Evolutionary conservation across 2,113 vertebrate species (phyloP).

Genomic region (Phainopepla nitens): DNA sequence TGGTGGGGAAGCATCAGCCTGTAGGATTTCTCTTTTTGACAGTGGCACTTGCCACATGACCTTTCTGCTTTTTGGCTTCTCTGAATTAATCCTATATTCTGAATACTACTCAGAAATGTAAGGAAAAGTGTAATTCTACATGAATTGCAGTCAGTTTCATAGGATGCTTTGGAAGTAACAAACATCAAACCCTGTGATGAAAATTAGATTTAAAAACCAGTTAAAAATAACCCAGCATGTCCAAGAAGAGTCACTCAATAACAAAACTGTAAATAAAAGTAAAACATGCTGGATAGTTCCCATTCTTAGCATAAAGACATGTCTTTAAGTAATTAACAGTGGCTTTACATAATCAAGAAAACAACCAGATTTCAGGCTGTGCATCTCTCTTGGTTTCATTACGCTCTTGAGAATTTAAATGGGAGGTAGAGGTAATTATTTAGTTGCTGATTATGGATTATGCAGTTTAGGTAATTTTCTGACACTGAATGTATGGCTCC

Average conservation of each 20-base stretch:
- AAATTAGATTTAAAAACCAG: not conserved
- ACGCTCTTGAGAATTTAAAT: not conserved
- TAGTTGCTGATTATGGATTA: not conserved
- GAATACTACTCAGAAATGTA: not conserved
- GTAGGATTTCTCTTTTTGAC: not conserved
- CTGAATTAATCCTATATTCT: not conserved
- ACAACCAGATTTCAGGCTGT: not conserved
- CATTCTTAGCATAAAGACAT: not conserved
- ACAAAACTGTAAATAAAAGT: not conserved
- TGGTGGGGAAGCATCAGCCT: not conserved
- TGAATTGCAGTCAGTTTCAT: not conserved
- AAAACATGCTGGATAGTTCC: not conserved
- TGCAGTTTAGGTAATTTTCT: not conserved
- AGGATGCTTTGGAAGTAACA: not conserved
- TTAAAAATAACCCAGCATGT: not conserved
- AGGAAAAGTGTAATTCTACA: not conserved
- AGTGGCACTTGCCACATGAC: not conserved
- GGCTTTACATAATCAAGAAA: not conserved
- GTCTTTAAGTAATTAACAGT: not conserved
- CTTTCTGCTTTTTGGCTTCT: not conserved
- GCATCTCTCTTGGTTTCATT: not conserved
- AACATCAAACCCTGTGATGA: not conserved
- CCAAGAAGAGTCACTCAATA: not conserved
- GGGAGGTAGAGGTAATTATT: not conserved
- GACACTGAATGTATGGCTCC: not conserved